Evolutionary conservation across 2,113 vertebrate genomes (phyloP).

Genomic region (Merops nubicus): DNA sequence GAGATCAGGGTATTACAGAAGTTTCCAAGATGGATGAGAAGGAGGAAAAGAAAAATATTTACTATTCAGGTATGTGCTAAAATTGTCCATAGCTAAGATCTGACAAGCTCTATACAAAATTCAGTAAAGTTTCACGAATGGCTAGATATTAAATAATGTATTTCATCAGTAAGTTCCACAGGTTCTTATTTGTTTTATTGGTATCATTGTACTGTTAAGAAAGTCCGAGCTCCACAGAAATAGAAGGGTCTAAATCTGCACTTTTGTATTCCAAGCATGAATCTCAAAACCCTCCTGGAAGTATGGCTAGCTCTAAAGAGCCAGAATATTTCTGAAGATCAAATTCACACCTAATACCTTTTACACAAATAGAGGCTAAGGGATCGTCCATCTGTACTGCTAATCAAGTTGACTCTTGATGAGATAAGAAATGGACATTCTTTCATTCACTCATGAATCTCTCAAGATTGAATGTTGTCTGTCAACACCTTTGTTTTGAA

Average conservation of each 20-base stretch:
- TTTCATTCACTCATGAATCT: background rate
- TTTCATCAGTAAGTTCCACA: background rate
- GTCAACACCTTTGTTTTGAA: background rate
- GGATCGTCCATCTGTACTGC: background rate
- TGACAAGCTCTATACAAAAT: background rate
- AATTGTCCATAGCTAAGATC: background rate
- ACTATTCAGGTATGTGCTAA: background rate
- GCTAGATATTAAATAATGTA: background rate
- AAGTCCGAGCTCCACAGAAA: background rate
- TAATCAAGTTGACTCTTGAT: background rate
- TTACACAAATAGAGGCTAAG: background rate
- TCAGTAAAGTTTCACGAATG: background rate
- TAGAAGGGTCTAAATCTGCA: background rate
- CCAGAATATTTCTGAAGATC: background rate
- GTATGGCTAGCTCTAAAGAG: background rate
- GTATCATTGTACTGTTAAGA: background rate
- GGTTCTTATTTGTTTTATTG: background rate
- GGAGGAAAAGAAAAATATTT: background rate
- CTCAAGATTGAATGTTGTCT: background rate
- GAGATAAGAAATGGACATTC: background rate
- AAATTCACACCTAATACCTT: background rate
- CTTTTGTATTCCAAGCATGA: accelerated
- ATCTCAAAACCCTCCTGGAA: background rate
- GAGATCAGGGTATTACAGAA: background rate
- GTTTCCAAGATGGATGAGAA: background rate